These are phyloP conservation scores for Tretioscincus oriximinensis DNA, from an alignment of 2,113 vertebrate genomes.

Conservation along the genomic window DNA sequence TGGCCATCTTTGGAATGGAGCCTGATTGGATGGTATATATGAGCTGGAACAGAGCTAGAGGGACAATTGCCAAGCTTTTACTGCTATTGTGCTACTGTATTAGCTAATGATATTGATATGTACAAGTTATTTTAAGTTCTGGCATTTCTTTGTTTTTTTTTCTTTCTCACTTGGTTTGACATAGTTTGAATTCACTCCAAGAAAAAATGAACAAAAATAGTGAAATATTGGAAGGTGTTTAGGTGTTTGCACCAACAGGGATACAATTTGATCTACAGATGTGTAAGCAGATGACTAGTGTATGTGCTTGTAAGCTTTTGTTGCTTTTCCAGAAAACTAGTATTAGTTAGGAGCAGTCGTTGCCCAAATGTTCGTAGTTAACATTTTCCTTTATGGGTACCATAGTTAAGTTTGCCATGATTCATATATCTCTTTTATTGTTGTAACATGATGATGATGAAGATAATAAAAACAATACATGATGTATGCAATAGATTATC, in stretches of 20 bases:
- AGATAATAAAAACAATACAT: too few relatives aligned
- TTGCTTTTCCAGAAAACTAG: neutral
- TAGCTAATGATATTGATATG: neutral
- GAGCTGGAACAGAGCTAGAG: neutral
- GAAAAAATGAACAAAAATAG: neutral
- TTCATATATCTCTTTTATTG: too few relatives aligned
- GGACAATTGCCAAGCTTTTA: slow-evolving; percentile 12
- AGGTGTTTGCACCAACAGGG: slow-evolving; percentile 19
- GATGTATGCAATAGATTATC: too few relatives aligned
- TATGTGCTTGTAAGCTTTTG: neutral
- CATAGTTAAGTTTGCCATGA: too few relatives aligned
- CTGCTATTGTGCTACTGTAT: neutral
- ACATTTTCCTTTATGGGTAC: too few relatives aligned
- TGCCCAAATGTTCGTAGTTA: too few relatives aligned
- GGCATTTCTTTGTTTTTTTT: neutral
- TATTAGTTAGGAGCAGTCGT: neutral
- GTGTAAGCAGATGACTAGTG: neutral
- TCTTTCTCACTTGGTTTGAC: neutral
- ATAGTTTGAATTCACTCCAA: neutral
- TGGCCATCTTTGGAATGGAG: neutral
- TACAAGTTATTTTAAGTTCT: neutral
- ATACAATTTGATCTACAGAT: neutral
- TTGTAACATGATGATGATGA: too few relatives aligned
- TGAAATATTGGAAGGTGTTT: neutral
- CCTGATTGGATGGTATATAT: slow-evolving; percentile 9